These are phyloP conservation scores for Vultur gryphus DNA, from an alignment of 2,797 vertebrate species.

Conservation along the genomic window DNA sequence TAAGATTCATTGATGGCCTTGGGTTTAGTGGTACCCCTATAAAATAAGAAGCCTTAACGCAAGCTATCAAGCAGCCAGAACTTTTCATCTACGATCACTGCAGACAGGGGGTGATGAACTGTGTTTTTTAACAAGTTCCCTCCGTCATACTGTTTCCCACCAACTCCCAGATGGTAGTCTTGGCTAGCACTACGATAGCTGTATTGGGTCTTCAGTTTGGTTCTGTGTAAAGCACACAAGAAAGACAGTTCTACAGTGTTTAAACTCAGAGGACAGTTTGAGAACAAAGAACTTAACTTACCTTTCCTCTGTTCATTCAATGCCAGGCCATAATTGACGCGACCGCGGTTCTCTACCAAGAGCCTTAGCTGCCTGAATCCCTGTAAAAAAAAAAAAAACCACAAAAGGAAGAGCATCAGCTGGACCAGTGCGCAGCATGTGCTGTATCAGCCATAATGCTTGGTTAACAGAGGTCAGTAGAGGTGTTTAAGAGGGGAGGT, in stretches of 20 bases:
- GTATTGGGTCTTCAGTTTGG: not conserved
- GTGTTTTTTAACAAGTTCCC: not conserved
- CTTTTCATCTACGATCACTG: not conserved
- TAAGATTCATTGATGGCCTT: not conserved
- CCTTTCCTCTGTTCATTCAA: conserved; percentile 93
- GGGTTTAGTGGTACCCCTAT: not conserved
- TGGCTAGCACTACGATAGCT: not conserved
- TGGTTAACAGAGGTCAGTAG: not conserved
- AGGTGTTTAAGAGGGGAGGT: not conserved
- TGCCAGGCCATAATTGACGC: conserved; percentile 83
- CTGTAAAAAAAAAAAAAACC: conserved; percentile 63
- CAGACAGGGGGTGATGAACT: not conserved
- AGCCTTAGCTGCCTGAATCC: conserved; percentile 83
- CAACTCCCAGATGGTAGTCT: not conserved
- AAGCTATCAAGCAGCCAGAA: not conserved
- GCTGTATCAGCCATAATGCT: not conserved
- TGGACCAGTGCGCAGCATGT: not conserved
- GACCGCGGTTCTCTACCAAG: conserved; percentile 91
- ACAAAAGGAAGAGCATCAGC: not conserved
- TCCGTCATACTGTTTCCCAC: not conserved
- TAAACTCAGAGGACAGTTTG: not conserved
- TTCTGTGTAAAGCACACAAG: not conserved
- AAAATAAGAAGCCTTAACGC: not conserved
- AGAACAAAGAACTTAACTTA: conserved; percentile 35
- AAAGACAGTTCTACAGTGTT: not conserved